Conservation (phyloP, 2,797 vertebrate genomes). For the Alauda arvensis region DNA sequence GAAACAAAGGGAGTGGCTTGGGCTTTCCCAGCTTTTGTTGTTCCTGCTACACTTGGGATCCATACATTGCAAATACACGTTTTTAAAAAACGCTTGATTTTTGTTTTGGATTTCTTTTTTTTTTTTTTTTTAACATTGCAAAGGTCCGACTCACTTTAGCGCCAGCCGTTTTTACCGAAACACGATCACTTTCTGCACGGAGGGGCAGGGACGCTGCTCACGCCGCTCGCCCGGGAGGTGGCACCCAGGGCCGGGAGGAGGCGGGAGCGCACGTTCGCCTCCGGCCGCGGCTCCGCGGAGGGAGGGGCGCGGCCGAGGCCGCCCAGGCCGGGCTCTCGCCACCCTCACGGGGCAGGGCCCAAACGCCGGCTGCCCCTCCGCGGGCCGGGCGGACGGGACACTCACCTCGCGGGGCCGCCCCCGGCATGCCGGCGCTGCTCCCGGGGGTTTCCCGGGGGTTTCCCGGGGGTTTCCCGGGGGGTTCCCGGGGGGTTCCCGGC, state of each 20-base stretch:
- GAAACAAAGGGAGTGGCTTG: not conserved
- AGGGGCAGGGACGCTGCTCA: not conserved
- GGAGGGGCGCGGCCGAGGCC: not conserved
- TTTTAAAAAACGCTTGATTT: not conserved
- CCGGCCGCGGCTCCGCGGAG: not conserved
- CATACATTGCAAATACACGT: rapidly evolving
- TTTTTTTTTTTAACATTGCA: not conserved
- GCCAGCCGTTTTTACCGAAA: not conserved
- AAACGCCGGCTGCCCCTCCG: not conserved
- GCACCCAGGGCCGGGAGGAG: not conserved
- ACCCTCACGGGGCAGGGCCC: not conserved
- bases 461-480: not conserved
- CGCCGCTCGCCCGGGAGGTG: not conserved
- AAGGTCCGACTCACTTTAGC: not conserved
- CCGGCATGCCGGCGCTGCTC: not conserved
- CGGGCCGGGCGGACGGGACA: not conserved
- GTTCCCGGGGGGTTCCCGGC: not conserved
- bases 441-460: not conserved
- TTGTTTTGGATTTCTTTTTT: not conserved
- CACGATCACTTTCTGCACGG: not conserved
- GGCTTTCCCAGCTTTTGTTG: not conserved
- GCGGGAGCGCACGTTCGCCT: not conserved
- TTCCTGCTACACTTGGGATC: not conserved
- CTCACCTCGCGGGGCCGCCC: slow-evolving; percentile 27
- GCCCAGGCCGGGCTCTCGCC: not conserved